Conservation (phyloP, 2,888 invertebrate genomes). For the Vesta saturnalis region DNA sequence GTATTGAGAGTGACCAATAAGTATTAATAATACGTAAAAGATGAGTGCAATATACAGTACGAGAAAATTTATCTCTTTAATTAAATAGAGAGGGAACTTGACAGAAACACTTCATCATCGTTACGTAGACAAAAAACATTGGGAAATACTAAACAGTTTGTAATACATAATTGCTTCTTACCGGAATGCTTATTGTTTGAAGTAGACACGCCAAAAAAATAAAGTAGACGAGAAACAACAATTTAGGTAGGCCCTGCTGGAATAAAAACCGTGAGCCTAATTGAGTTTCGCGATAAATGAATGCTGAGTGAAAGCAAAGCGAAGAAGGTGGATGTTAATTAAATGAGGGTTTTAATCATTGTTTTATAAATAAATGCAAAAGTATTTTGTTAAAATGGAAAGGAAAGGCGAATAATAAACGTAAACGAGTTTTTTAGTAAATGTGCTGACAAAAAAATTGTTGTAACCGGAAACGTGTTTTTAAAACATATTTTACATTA, state of each 20-base stretch:
- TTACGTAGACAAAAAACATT: neutral
- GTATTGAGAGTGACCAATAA: neutral
- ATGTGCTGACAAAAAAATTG: too few relatives aligned
- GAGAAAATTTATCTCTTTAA: too few relatives aligned
- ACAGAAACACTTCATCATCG: too few relatives aligned
- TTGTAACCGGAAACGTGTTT: too few relatives aligned
- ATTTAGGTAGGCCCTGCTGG: conserved; percentile 35
- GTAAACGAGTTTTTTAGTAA: too few relatives aligned
- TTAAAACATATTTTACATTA: too few relatives aligned
- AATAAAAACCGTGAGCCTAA: conserved; percentile 39
- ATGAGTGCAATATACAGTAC: too few relatives aligned
- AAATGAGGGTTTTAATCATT: conserved; percentile 44
- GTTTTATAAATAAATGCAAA: conserved; percentile 36
- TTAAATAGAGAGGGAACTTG: too few relatives aligned
- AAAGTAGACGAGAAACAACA: conserved; percentile 39
- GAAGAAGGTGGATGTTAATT: conserved; percentile 44
- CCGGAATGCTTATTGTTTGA: conserved; percentile 37
- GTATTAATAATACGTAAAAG: neutral
- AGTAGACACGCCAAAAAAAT: conserved; percentile 37
- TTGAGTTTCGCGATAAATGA: conserved; percentile 41
- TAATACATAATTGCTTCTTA: conserved; percentile 12
- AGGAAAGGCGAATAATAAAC: too few relatives aligned
- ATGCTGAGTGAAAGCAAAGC: conserved; percentile 40
- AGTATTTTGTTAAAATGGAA: conserved; percentile 14
- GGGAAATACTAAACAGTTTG: neutral